These are phyloP conservation scores for Xenentodon cancila DNA, from an alignment of 2,797 vertebrate genomes.

Conservation along the genomic window DNA sequence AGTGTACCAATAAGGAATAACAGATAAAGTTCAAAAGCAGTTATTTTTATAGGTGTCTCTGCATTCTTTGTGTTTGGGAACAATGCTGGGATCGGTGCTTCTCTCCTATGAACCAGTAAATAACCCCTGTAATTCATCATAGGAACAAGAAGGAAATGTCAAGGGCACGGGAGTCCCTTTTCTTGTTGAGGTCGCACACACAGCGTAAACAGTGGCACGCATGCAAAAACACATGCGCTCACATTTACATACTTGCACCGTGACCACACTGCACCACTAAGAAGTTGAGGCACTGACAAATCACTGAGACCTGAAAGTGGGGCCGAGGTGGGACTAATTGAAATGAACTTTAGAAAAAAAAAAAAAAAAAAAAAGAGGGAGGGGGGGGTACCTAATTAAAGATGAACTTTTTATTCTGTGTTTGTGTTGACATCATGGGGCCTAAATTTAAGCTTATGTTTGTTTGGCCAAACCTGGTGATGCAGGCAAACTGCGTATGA, in stretches of 20 bases:
- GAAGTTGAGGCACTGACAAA: slow-evolving; percentile 82
- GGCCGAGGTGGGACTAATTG: slow-evolving; percentile 89
- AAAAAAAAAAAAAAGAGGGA: no score
- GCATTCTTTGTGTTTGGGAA: slow-evolving; percentile 56
- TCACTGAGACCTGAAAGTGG: slow-evolving; percentile 80
- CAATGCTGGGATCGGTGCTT: slow-evolving; percentile 62
- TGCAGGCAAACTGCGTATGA: slow-evolving; percentile 51
- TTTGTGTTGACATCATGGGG: slow-evolving; percentile 81
- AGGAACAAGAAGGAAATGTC: slow-evolving; percentile 80
- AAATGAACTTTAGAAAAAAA: slow-evolving; percentile 91
- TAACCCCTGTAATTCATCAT: slow-evolving; percentile 78
- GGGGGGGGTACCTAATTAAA: slow-evolving; percentile 85
- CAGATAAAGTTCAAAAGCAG: slow-evolving; percentile 46
- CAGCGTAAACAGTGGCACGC: slow-evolving; percentile 61
- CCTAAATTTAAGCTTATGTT: slow-evolving; percentile 77
- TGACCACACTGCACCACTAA: slow-evolving; percentile 62
- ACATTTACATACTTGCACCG: slow-evolving; percentile 46
- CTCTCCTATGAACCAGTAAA: slow-evolving; percentile 69
- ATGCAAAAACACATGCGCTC: slow-evolving; percentile 51
- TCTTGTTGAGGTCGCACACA: slow-evolving; percentile 70
- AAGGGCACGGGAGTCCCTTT: slow-evolving; percentile 76
- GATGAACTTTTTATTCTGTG: slow-evolving; percentile 81
- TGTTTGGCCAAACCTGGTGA: slow-evolving; percentile 65
- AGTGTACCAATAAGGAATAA: slow-evolving; percentile 27
- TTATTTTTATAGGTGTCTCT: slow-evolving; percentile 58